Evolutionary conservation across 2,113 vertebrate species (phyloP).

Genomic region (Zapornia atra): DNA sequence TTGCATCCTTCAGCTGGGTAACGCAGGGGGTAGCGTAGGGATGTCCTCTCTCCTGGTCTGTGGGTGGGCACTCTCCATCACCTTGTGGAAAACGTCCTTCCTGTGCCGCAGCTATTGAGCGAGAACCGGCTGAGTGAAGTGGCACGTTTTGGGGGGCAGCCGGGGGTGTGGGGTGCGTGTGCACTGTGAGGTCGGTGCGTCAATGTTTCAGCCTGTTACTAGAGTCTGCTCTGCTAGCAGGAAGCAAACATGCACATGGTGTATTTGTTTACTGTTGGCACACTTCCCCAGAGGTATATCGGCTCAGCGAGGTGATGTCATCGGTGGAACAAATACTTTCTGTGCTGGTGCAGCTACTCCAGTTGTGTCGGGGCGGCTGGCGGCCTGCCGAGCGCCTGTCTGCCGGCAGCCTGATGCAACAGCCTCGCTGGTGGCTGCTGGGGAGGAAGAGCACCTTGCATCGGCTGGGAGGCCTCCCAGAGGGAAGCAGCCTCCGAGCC

Average conservation of each 20-base stretch:
- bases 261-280: not conserved
- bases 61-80: fast-evolving
- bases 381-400: not conserved
- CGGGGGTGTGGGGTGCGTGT: fast-evolving
- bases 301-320: not conserved
- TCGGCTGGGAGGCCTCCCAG: not conserved
- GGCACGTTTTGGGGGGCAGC: fast-evolving
- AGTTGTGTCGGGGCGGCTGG: not conserved
- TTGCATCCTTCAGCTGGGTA: not conserved
- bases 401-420: not conserved
- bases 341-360: not conserved
- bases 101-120: fast-evolving
- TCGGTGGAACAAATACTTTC: fast-evolving
- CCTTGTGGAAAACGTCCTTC: not conserved
- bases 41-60: not conserved
- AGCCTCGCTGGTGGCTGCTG: not conserved
- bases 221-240: not conserved
- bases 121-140: fast-evolving
- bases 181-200: fast-evolving
- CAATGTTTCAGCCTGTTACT: fast-evolving
- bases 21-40: fast-evolving
- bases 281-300: not conserved
- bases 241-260: fast-evolving
- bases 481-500: not conserved
- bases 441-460: not conserved